Percentiles rank a stretch among this genome's conserved stretches.
Evolutionary conservation across 2,113 vertebrate species (phyloP).

Genomic region (Agelaius phoeniceus): DNA sequence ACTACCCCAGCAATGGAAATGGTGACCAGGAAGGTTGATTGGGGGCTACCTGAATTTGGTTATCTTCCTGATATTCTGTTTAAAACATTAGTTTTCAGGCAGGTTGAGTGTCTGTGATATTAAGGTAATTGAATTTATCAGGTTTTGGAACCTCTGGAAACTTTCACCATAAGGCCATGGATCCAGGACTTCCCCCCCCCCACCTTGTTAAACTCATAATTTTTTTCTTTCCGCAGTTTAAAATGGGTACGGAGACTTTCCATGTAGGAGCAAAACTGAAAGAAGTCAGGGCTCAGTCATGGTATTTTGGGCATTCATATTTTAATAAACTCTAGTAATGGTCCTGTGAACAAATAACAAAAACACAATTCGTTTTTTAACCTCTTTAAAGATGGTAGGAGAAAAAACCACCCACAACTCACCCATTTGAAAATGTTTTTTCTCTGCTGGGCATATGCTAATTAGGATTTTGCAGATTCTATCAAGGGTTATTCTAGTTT

Average conservation of each 20-base stretch:
- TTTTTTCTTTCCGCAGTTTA: not conserved
- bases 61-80: not conserved
- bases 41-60: not conserved
- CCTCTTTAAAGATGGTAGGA: not conserved
- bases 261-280: not conserved
- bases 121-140: not conserved
- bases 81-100: not conserved
- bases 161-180: not conserved
- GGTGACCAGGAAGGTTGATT: not conserved
- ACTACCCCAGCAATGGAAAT: not conserved
- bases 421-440: not conserved
- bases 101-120: not conserved
- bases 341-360: not conserved
- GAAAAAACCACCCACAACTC: not conserved
- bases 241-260: not conserved
- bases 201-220: not conserved
- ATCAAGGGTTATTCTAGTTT: not conserved
- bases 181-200: no score
- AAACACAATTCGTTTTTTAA: not conserved
- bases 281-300: not conserved
- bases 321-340: not conserved
- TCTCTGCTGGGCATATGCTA: not conserved
- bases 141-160: not conserved
- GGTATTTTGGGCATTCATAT: not conserved
- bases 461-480: not conserved